phyloP scores from a whole-genome alignment of 37 sponge, comb jelly and placozoan genomes.

The Hexactinellida sp. region DNA sequence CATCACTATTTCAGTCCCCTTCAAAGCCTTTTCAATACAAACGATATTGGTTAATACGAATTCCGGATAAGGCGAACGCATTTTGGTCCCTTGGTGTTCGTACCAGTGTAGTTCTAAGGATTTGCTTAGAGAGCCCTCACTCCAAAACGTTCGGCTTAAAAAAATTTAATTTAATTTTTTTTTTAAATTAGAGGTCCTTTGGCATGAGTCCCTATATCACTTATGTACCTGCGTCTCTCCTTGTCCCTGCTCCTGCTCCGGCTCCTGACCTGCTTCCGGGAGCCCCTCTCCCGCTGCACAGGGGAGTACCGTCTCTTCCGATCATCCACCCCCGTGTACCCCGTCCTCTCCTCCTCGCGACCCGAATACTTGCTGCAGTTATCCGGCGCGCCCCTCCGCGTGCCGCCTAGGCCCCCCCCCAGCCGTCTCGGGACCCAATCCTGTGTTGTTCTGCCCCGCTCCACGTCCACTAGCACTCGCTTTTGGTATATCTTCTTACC shows the following conservation, averaged over 20 bases:
- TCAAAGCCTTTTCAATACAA: too few species aligned
- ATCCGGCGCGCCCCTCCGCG: conserved; percentile 67
- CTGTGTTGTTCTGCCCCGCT: conserved; percentile 83
- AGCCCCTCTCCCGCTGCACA: background rate
- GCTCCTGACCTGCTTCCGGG: background rate
- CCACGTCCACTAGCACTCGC: conserved; percentile 89
- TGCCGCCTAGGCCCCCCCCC: conserved; percentile 93
- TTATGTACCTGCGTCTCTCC: too few species aligned
- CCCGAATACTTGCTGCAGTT: conserved; percentile 86
- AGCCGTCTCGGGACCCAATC: conserved; percentile 86
- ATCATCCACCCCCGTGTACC: background rate
- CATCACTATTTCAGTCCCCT: too few species aligned
- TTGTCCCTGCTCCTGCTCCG: background rate
- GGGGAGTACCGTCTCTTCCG: background rate
- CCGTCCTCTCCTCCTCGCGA: conserved; percentile 78
- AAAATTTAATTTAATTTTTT: too few species aligned
- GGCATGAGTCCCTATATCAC: too few species aligned
- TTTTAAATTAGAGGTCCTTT: too few species aligned
- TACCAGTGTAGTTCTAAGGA: too few species aligned
- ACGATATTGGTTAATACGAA: too few species aligned
- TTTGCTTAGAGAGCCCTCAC: too few species aligned
- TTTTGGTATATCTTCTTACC: conserved; percentile 92
- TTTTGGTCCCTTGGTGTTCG: too few species aligned
- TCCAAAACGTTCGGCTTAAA: too few species aligned
- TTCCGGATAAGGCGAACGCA: too few species aligned